Evolutionary conservation across 2,113 vertebrate species (phyloP), one percentile per base, ranked within the genome.

Genomic region (Pseudorectes ferrugineus): DNA sequence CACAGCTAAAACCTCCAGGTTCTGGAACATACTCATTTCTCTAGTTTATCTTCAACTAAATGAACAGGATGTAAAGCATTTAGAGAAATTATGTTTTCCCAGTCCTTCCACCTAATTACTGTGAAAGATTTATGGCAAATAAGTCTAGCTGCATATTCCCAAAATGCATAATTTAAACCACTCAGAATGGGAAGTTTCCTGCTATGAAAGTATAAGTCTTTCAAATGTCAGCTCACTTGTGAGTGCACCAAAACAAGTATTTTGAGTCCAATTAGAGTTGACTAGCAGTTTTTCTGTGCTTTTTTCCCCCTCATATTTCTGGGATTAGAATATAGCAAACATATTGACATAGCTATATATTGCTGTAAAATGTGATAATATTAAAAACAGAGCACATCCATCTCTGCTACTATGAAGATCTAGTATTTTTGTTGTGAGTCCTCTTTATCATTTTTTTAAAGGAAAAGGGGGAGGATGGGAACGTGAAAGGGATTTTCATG

Each of bases 1-100:
- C 77, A 31, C 18, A 40, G 54, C 77, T 89, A 83, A 94, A 96
- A 89, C 67, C 80, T 95, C 66, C 58, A 91, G 61, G 35, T 85
- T 85, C 87, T 94, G 81, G 71, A 85, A 89, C 38, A 21, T 49
- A 49, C 24, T 85, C 1, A 89, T 91, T 81, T 96, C 57, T 87
- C 74, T 54, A 68, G 52, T 89, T 95, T 68, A 49, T 94, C 80
- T 89, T 95, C 49, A 31, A 35, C 66, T 87, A 79, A 93, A 57
- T 73, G 49, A 87, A 68, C 21, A 49, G 48, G 19, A 57, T 43
- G 24, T 67, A 78, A 75, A 78, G 52, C 66, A 67, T 89, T 92
- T 71, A 71, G 85, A 89, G 40, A 67, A 92, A 84, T 81, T 40
- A 51, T 63, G 28, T 91, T 84, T 92, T 86, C 75, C 52, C 29